Evolutionary conservation across 1,140 invertebrate species (phyloP).

Genomic region (Ditylenchus dipsaci): DNA sequence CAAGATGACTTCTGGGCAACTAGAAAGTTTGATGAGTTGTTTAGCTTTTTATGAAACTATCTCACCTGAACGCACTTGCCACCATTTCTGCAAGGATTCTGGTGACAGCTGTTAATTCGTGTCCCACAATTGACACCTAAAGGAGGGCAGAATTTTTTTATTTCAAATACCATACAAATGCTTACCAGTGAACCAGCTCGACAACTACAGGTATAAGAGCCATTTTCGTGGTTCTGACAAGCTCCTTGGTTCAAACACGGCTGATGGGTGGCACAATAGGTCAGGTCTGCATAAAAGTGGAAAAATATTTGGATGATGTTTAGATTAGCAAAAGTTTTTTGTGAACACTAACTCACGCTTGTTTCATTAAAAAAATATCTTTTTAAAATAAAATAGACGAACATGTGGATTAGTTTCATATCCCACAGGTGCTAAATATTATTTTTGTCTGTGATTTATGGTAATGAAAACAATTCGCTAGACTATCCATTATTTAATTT

Average conservation of each 20-base stretch:
- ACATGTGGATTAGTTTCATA: too few relatives aligned
- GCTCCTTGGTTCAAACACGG: constrained; percentile 31
- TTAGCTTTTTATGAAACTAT: neutral
- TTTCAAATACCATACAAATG: too few relatives aligned
- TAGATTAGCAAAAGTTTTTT: neutral
- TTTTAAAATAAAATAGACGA: neutral
- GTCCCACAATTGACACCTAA: constrained; percentile 36
- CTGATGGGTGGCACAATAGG: constrained; percentile 20
- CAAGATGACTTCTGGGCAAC: neutral
- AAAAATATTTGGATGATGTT: neutral
- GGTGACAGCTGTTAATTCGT: constrained; percentile 12
- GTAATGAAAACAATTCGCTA: too few relatives aligned
- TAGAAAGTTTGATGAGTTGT: neutral
- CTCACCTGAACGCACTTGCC: constrained; percentile 18
- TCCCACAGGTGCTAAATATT: too few relatives aligned
- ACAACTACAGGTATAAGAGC: constrained; percentile 54
- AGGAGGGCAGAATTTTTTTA: too few relatives aligned
- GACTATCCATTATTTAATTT: too few relatives aligned
- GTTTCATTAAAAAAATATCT: neutral
- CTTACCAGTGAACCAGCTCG: constrained; percentile 46
- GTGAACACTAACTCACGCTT: neutral
- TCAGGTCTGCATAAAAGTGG: constrained; percentile 13
- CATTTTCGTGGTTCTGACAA: constrained; percentile 40
- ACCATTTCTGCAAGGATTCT: constrained; percentile 33
- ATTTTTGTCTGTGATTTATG: too few relatives aligned